Base-by-base conservation (phyloP, 2,888 invertebrate genomes). In the Chrysolina oricalcia region DNA sequence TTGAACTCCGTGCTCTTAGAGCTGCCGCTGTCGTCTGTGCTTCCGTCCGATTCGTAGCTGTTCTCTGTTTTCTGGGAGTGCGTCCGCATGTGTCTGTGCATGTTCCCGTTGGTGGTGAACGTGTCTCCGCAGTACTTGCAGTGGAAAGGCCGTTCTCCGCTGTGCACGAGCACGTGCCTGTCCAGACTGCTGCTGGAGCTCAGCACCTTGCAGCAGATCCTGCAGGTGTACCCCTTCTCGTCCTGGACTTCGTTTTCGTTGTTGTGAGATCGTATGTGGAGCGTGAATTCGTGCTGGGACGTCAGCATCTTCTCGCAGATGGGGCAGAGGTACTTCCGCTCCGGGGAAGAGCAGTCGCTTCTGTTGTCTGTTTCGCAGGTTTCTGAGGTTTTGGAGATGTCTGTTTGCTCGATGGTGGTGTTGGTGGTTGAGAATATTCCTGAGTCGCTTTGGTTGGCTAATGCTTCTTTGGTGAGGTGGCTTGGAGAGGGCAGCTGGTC, bases 21-120 rank as follows among this genome's bases (percentile, higher is more conserved):
- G 72, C 83, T 86, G 63, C 80, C 83, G 75, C 88, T 88, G 82
- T 89, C 90, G 82, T 89, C 90, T 78, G 90, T 89, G 82, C 91
- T 91, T 74, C 90, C 91, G 78, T 91, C 90, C 75, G 92, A 92
- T 86, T 93, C 93, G 85, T 92, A 93, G 86, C 91, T 92, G 73
- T 76, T 78, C 70, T 82, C 82, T 64, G 86, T 87, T 82, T 90
- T 90, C 79, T 89, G 89, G 76, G 91, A 91, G 87, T 94, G 94
- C 2, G 94, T 94, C 75, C 95, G 91, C 91, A 94, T 92, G 87
- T 96, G 96, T 50, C 95, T 90, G 86, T 95, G 95, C 95, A 96
- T 95, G 88, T 95, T 96, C 35, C 95, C 95, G 87, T 95, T 96
- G 15, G 95, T 95, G 46, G 95, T 95, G 88, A 96, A 96, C 53